Evolutionary conservation across 2,797 vertebrate species (phyloP).

Genomic region (Schizothorax lantsangensis): DNA sequence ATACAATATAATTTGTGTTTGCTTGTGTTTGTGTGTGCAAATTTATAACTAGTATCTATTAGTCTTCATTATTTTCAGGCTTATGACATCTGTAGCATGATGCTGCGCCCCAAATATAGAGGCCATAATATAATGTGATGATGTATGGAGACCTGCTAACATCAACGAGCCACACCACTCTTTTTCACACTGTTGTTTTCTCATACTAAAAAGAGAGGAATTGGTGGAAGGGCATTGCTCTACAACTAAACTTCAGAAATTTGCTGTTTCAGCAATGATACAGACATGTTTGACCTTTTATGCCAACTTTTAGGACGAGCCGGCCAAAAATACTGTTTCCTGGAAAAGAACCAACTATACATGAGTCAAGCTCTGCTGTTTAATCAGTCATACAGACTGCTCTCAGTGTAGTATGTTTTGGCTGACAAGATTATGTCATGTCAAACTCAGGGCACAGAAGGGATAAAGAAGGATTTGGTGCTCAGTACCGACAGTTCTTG

Average conservation of each 20-base stretch:
- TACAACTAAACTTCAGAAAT: constrained; percentile 85
- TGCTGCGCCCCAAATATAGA: constrained; percentile 89
- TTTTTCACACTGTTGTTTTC: constrained; percentile 75
- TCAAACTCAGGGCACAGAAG: background rate
- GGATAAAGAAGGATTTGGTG: background rate
- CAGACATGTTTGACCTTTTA: constrained; percentile 78
- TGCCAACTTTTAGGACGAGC: background rate
- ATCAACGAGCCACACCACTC: constrained; percentile 84
- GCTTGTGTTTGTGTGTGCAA: constrained; percentile 18
- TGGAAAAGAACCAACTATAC: background rate
- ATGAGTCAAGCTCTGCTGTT: background rate
- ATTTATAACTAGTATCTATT: constrained; percentile 82
- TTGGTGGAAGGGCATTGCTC: constrained; percentile 78
- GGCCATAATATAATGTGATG: constrained; percentile 91
- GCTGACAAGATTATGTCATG: background rate
- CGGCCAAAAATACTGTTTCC: background rate
- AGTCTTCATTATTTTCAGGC: constrained; percentile 93
- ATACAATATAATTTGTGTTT: background rate
- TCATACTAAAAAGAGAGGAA: constrained; percentile 60
- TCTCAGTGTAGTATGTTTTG: background rate
- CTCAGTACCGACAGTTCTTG: background rate
- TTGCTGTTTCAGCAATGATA: constrained; percentile 83
- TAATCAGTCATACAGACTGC: background rate
- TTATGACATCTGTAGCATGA: constrained; percentile 89
- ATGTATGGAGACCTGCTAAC: constrained; percentile 91